Percentiles rank a stretch among this genome's conserved stretches.
Evolutionary conservation across 2,888 invertebrate species (phyloP).

Genomic region (Glaucopsyche alexis): DNA sequence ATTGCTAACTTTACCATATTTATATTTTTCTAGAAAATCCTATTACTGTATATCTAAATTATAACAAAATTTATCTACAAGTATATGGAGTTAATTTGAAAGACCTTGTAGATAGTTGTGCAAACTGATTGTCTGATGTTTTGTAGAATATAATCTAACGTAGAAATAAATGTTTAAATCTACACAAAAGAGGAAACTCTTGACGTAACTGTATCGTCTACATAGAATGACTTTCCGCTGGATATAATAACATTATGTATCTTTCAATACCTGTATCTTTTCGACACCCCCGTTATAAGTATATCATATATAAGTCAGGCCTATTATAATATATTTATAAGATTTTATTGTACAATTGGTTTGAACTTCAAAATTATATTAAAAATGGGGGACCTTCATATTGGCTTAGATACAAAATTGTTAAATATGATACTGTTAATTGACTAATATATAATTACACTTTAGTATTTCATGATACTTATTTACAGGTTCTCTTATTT

Average conservation of each 20-base stretch:
- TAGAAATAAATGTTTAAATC: neutral
- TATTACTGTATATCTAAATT: neutral
- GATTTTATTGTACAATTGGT: neutral
- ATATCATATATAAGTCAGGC: slow-evolving; percentile 7
- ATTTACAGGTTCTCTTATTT: neutral
- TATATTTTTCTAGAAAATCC: neutral
- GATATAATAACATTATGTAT: neutral
- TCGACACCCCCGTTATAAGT: neutral
- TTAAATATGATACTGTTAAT: neutral
- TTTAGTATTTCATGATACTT: slow-evolving; percentile 1
- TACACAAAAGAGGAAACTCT: neutral
- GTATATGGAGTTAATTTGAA: neutral
- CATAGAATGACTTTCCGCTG: neutral
- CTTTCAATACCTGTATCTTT: neutral
- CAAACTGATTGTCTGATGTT: slow-evolving; percentile 12
- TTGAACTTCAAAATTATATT: neutral
- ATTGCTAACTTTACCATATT: neutral
- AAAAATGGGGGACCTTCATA: neutral
- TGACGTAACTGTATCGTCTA: slow-evolving; percentile 20
- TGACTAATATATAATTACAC: neutral
- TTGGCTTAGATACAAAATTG: slow-evolving; percentile 7
- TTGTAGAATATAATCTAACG: slow-evolving; percentile 23
- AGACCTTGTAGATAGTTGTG: neutral
- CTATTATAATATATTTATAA: slow-evolving; percentile 17
- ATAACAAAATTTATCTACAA: neutral